Conservation (phyloP, 1,140 invertebrate genomes). For the Portunus trituberculatus region DNA sequence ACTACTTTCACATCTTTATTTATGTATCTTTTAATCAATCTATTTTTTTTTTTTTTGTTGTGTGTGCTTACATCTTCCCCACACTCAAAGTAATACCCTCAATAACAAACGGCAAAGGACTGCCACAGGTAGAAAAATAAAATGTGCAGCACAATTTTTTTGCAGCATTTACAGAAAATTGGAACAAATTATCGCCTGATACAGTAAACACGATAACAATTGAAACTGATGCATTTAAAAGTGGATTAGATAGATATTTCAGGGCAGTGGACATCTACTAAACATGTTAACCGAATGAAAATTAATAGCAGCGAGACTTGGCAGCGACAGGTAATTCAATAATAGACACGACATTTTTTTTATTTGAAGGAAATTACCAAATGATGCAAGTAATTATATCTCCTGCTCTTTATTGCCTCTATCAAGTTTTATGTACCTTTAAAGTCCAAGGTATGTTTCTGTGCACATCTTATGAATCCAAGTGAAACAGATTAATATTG, state of each 20-base stretch:
- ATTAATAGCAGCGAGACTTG: background rate
- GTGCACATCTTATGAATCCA: too few relatives aligned
- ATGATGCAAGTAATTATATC: background rate
- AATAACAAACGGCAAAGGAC: background rate
- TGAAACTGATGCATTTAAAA: background rate
- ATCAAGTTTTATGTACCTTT: background rate
- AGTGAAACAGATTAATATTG: too few relatives aligned
- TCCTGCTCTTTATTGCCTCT: background rate
- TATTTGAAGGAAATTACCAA: background rate
- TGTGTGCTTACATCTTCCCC: background rate
- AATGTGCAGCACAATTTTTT: background rate
- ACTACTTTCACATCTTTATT: too few relatives aligned
- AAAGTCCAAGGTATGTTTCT: too few relatives aligned
- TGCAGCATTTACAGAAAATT: background rate
- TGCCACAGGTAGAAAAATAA: background rate
- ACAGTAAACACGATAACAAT: background rate
- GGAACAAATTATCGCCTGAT: background rate
- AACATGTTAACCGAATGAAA: slow-evolving; percentile 14
- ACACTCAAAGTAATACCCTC: background rate
- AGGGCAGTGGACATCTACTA: background rate
- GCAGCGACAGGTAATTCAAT: background rate
- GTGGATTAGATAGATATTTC: background rate
- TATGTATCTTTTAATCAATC: too few relatives aligned
- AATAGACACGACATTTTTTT: background rate
- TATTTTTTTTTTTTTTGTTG: background rate